Evolutionary conservation across 2,797 vertebrate species (phyloP), one percentile per base, ranked within the genome.

Genomic region (Carapus acus): DNA sequence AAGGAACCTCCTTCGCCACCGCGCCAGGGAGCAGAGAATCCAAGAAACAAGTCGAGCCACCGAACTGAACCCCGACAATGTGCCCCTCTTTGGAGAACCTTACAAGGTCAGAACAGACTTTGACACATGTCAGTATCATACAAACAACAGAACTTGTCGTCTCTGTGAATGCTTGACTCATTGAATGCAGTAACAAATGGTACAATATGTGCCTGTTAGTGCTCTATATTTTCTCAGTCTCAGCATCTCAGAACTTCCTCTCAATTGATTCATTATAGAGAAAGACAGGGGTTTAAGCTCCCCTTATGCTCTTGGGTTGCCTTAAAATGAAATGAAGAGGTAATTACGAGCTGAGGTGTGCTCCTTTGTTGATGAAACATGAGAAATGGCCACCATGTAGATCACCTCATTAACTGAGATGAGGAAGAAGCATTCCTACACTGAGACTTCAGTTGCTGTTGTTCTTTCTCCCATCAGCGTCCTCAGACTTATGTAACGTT

Each of bases 11-110:
- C 90, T 93, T 70, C 91, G 93, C 47, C 89, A 92, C 73, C 84
- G 83, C 81, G 96, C 94, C 72, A 89, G 85, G 80, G 91, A 96
- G 73, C 89, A 92, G 58, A 83, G 94, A 58, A 94, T 88, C 74
- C 92, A 92, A 77, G 94, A 94, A 79, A 83, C 79, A 55, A 89
- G 86, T 67, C 90, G 89, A 76, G 88, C 89, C 62, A 88, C 86
- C 83, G 89, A 90, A 42, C 67, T 74, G 15, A 86, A 87, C 54
- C 55, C 75, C 7, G 83, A 91, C 60, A 89, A 85, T 45, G 81
- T 79, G 6, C 94, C 93, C 0, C 92, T 96, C 48, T 98, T 98
- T 78, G 88, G 88, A 71, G 88, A 94, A 71, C 95, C 95, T n/a
- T 95, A 93, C 82, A 98, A 97, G 93, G 95, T 98, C 86, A 73